Percentiles rank a stretch among this genome's conserved stretches.
phyloP scores from a whole-genome alignment of 2,888 invertebrate species.

The Leucophora obtusa region DNA sequence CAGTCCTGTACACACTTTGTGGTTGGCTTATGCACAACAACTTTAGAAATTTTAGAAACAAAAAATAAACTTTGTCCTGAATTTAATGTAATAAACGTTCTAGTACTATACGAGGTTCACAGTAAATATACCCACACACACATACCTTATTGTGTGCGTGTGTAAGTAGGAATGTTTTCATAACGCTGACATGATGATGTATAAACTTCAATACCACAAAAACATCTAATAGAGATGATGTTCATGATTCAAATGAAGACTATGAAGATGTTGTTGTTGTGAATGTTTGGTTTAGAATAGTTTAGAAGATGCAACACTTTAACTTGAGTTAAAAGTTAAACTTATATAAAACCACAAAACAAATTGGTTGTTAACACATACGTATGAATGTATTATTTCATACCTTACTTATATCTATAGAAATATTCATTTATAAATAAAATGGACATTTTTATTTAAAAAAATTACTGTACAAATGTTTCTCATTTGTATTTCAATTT shows the following conservation, averaged over 20 bases:
- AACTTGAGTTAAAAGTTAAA: slow-evolving; percentile 25
- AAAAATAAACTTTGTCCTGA: slow-evolving; percentile 12
- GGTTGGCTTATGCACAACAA: slow-evolving; percentile 13
- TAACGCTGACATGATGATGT: slow-evolving; percentile 52
- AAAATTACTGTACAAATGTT: not conserved
- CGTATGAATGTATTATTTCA: too few species aligned
- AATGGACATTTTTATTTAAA: slow-evolving; percentile 18
- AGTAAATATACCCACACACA: not conserved
- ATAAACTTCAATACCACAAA: slow-evolving; percentile 50
- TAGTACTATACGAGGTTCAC: slow-evolving; percentile 12
- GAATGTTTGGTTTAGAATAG: not conserved
- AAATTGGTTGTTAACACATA: slow-evolving; percentile 39
- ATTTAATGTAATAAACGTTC: slow-evolving; percentile 39
- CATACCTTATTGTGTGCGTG: not conserved
- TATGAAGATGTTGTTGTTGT: slow-evolving; percentile 30
- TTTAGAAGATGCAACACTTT: slow-evolving; percentile 29
- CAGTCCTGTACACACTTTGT: slow-evolving; percentile 4
- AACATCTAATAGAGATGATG: slow-evolving; percentile 19
- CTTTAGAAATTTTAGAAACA: slow-evolving; percentile 14
- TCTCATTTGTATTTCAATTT: not conserved
- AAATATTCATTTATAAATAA: not conserved
- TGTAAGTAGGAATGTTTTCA: slow-evolving; percentile 27
- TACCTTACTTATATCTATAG: too few species aligned
- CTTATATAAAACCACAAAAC: slow-evolving; percentile 55
- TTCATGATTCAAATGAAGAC: not conserved